These are phyloP conservation scores for Cantharis rufa DNA, from an alignment of 2,888 invertebrate genomes.

Conservation along the genomic window DNA sequence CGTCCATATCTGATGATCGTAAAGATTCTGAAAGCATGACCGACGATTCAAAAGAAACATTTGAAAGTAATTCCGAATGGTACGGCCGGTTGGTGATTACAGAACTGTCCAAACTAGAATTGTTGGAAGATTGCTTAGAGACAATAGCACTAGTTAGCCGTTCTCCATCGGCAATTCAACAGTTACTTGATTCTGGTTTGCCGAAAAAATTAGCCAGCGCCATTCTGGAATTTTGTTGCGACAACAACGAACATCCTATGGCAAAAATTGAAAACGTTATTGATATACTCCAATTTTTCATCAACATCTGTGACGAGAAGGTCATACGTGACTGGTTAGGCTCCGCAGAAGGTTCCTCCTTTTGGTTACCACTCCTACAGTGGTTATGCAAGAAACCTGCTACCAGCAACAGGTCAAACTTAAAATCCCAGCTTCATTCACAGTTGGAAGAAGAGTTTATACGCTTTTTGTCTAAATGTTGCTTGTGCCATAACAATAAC, in stretches of 20 bases:
- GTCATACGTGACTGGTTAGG: constrained; percentile 89
- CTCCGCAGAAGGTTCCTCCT: constrained; percentile 74
- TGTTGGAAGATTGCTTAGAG: constrained; percentile 70
- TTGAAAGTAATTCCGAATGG: constrained; percentile 61
- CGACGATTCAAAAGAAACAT: constrained; percentile 67
- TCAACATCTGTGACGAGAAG: constrained; percentile 78
- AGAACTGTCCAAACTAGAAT: constrained; percentile 60
- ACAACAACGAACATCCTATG: constrained; percentile 53
- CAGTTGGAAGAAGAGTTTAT: constrained; percentile 77
- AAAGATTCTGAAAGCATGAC: constrained; percentile 66
- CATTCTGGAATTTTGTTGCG: constrained; percentile 59
- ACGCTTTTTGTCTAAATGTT: constrained; percentile 80
- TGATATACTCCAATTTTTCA: constrained; percentile 78
- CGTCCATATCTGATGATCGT: constrained; percentile 65
- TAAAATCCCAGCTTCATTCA: constrained; percentile 55
- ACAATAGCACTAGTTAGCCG: constrained; percentile 81
- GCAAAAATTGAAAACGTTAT: constrained; percentile 65
- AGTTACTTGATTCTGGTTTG: constrained; percentile 76
- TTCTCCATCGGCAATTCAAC: constrained; percentile 76
- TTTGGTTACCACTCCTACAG: constrained; percentile 82
- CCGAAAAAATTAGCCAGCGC: constrained; percentile 67
- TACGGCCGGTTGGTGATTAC: constrained; percentile 62
- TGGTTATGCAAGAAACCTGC: constrained; percentile 64
- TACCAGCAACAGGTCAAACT: constrained; percentile 42
- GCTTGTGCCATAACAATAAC: constrained; percentile 82